These are phyloP conservation scores for Eulithis prunata DNA, from an alignment of 2,888 invertebrate genomes.

Conservation along the genomic window DNA sequence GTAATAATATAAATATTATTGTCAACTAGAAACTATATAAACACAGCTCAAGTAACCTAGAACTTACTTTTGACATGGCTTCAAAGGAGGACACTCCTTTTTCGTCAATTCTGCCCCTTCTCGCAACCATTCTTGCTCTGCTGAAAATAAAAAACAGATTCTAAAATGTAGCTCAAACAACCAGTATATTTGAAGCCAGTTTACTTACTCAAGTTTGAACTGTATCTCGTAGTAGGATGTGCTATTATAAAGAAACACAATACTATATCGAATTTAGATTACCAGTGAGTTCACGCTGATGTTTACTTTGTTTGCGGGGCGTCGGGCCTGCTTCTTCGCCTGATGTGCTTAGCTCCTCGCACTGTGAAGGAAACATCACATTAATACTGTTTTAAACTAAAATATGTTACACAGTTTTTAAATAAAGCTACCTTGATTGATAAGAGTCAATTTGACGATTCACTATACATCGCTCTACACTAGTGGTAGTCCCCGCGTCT, in stretches of 20 bases:
- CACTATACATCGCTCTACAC: too few species aligned
- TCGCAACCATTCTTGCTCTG: conserved; percentile 80
- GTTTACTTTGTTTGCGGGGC: conserved; percentile 85
- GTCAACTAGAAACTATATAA: too few species aligned
- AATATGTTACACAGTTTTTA: too few species aligned
- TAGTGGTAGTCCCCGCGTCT: too few species aligned
- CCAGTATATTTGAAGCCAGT: not conserved
- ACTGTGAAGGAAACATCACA: conserved; percentile 60
- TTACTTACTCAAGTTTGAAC: not conserved
- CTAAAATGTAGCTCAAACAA: not conserved
- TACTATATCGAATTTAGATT: conserved; percentile 40
- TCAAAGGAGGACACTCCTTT: conserved; percentile 74
- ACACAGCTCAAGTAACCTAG: too few species aligned
- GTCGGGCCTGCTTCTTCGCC: conserved; percentile 85
- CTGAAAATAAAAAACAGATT: conserved; percentile 47
- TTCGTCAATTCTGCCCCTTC: conserved; percentile 79
- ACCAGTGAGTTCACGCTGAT: conserved; percentile 78
- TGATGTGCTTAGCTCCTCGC: conserved; percentile 84
- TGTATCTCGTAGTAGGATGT: not conserved
- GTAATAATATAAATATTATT: too few species aligned
- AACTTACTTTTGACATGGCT: conserved; percentile 80
- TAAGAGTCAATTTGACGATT: too few species aligned
- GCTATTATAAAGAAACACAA: conserved; percentile 3
- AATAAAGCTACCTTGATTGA: too few species aligned
- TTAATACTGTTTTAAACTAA: not conserved